phyloP scores from a whole-genome alignment of 2,888 invertebrate genomes.

The Heterodera filipjevi region DNA sequence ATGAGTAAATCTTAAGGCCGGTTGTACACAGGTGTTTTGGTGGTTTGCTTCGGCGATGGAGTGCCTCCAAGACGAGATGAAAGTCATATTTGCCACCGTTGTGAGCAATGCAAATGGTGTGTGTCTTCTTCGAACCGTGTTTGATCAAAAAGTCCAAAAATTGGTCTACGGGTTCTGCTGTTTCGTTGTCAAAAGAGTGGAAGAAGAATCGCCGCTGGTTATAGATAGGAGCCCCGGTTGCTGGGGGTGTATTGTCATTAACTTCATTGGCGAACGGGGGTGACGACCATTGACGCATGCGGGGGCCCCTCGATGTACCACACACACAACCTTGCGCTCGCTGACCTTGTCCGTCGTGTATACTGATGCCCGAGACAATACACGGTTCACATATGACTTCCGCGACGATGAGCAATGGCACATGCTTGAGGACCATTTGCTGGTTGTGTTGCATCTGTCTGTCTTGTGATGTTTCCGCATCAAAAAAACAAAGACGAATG shows the following conservation, averaged over 20 bases:
- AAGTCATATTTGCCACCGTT: no score
- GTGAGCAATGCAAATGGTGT: no score
- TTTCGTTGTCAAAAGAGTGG: conserved; percentile 9
- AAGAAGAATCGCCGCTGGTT: conserved; percentile 7
- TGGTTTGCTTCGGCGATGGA: no score
- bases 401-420: neutral
- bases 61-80: no score
- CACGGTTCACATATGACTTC: neutral
- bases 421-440: neutral
- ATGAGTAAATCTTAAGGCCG: no score
- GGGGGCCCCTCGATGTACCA: neutral
- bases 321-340: neutral
- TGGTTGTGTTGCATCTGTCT: neutral
- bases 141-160: no score
- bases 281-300: neutral
- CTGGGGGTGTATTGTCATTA: neutral
- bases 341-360: neutral
- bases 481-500: neutral
- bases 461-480: conserved; percentile 6
- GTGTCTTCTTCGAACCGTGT: no score
- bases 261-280: neutral
- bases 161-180: no score
- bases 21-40: no score
- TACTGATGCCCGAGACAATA: neutral
- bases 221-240: neutral